Conservation (phyloP, 1,140 invertebrate species). For the Araneus ventricosus region DNA sequence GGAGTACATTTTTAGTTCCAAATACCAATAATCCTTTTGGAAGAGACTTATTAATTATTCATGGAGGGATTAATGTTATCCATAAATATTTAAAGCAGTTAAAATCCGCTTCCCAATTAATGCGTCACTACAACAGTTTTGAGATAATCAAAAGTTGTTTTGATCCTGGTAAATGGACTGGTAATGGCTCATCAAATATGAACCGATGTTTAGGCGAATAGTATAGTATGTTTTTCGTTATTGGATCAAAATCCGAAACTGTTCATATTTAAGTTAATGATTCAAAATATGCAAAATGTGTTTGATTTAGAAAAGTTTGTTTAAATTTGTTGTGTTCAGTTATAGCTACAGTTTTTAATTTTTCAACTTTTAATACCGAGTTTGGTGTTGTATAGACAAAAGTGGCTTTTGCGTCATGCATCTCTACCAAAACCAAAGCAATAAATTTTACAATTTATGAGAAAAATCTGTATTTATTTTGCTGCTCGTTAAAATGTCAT, state of each 20-base stretch:
- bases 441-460: too few species aligned
- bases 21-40: slow-evolving; percentile 19
- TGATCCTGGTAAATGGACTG: background rate
- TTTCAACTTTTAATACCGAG: too few species aligned
- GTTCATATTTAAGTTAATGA: background rate
- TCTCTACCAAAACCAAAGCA: too few species aligned
- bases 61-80: background rate
- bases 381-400: too few species aligned
- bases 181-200: background rate
- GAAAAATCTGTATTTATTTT: too few species aligned
- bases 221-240: background rate
- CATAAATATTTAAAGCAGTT: background rate
- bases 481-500: too few species aligned
- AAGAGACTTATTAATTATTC: background rate
- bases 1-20: background rate
- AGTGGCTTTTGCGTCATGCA: too few species aligned
- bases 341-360: too few species aligned
- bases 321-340: too few species aligned
- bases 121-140: background rate
- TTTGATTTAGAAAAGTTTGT: too few species aligned
- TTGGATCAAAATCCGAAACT: background rate
- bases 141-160: slow-evolving; percentile 26
- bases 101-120: background rate
- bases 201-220: background rate
- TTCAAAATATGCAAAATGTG: background rate